Conservation (phyloP, 2,888 invertebrate species). For the Ectropis crepuscularia region DNA sequence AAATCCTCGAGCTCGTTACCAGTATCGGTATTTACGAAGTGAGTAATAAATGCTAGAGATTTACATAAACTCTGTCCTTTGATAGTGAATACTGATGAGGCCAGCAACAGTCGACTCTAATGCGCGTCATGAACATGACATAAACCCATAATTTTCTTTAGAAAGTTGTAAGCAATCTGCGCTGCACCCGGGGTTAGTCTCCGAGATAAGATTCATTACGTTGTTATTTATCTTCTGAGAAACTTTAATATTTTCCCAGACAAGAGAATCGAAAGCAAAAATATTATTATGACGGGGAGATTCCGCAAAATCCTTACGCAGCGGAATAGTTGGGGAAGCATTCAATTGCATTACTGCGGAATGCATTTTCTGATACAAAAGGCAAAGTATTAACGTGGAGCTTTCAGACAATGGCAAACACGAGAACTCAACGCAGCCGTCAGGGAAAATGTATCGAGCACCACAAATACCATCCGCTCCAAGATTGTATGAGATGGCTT, state of each 20-base stretch:
- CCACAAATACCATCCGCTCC: slow-evolving; percentile 65
- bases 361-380: slow-evolving; percentile 67
- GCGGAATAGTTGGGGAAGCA: slow-evolving; percentile 48
- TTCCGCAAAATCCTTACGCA: slow-evolving; percentile 40
- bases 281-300: slow-evolving; percentile 40
- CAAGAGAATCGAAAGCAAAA: slow-evolving; percentile 35
- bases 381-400: slow-evolving; percentile 67
- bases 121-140: slow-evolving; percentile 50
- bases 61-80: slow-evolving; percentile 71
- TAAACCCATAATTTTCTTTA: slow-evolving; percentile 64
- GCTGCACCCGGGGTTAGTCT: slow-evolving; percentile 45
- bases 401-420: slow-evolving; percentile 78
- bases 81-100: slow-evolving; percentile 70
- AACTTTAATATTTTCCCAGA: slow-evolving; percentile 39
- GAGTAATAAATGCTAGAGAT: slow-evolving; percentile 67
- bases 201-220: slow-evolving; percentile 44
- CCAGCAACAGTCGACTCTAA: slow-evolving; percentile 24
- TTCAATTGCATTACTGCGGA: slow-evolving; percentile 62
- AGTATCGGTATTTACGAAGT: slow-evolving; percentile 59
- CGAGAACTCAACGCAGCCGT: slow-evolving; percentile 63
- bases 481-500: slow-evolving; percentile 72
- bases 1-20: slow-evolving; percentile 48
- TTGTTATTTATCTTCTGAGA: slow-evolving; percentile 40
- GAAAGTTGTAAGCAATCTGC: slow-evolving; percentile 53
- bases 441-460: slow-evolving; percentile 74